These are phyloP conservation scores for Drosophila pallidifrons DNA, from an alignment of 1,140 invertebrate genomes.

Conservation along the genomic window DNA sequence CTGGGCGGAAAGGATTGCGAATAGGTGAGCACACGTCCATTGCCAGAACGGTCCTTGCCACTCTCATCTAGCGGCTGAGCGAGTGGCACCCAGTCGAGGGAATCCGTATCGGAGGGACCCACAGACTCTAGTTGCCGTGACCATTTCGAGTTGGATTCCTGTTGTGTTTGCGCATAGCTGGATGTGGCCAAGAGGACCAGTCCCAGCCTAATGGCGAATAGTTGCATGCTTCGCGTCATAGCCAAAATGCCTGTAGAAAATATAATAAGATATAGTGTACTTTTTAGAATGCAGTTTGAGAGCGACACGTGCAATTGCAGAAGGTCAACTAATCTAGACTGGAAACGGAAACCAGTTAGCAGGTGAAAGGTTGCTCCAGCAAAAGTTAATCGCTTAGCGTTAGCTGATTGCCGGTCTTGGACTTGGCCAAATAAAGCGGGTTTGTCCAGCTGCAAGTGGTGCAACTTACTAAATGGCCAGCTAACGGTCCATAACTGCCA, in stretches of 20 bases:
- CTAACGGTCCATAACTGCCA: constrained; percentile 61
- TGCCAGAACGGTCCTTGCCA: constrained; percentile 74
- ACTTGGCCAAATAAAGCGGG: constrained; percentile 49
- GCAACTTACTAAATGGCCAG: constrained; percentile 54
- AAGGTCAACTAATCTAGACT: constrained; percentile 49
- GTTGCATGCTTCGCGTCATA: constrained; percentile 76
- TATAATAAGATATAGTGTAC: background rate
- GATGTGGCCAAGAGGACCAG: constrained; percentile 55
- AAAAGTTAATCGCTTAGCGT: background rate
- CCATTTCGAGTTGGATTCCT: constrained; percentile 71
- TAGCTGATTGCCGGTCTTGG: constrained; percentile 37
- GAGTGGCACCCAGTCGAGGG: constrained; percentile 77
- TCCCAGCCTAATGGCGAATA: constrained; percentile 64
- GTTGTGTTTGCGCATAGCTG: constrained; percentile 48
- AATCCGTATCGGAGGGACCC: constrained; percentile 54
- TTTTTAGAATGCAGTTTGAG: background rate
- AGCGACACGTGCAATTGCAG: background rate
- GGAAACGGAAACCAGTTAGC: constrained; percentile 32
- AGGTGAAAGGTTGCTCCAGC: constrained; percentile 67
- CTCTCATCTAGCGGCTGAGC: constrained; percentile 70
- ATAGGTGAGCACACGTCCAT: constrained; percentile 79
- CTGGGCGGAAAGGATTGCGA: constrained; percentile 81
- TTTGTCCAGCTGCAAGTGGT: constrained; percentile 32
- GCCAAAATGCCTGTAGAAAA: constrained; percentile 58
- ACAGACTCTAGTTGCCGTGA: constrained; percentile 76